Conservation (phyloP, 2,797 vertebrate genomes). For the Champsocephalus gunnari region DNA sequence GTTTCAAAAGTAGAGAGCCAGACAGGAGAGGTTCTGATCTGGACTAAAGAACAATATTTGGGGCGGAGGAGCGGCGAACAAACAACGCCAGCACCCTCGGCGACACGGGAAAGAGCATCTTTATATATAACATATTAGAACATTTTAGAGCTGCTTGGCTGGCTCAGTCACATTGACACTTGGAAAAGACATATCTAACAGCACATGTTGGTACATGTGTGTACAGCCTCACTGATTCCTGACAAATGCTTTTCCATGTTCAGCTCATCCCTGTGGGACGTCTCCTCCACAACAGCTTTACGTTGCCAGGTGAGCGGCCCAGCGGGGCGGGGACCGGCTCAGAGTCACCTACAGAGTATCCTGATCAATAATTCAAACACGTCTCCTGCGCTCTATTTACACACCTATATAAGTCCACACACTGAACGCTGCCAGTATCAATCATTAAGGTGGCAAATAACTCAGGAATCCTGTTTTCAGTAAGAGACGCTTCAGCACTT, state of each 20-base stretch:
- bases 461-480: slow-evolving; percentile 38
- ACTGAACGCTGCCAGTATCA: slow-evolving; percentile 50
- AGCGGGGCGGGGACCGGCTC: slow-evolving; percentile 28
- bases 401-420: slow-evolving; percentile 38
- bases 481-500: not conserved
- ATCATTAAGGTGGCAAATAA: slow-evolving; percentile 70
- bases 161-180: not conserved
- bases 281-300: slow-evolving; percentile 36
- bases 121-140: too few species aligned
- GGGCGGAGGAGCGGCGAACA: too few species aligned
- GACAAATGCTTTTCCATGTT: slow-evolving; percentile 20
- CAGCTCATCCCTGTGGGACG: slow-evolving; percentile 33
- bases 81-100: too few species aligned
- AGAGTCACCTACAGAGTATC: slow-evolving; percentile 47
- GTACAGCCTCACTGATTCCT: slow-evolving; percentile 13
- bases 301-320: slow-evolving; percentile 64
- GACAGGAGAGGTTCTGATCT: too few species aligned
- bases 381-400: slow-evolving; percentile 63
- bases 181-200: slow-evolving; percentile 23
- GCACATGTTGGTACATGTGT: not conserved
- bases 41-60: too few species aligned
- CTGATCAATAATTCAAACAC: slow-evolving; percentile 77
- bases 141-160: not conserved
- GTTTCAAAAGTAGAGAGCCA: too few species aligned
- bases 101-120: too few species aligned